phyloP scores from a whole-genome alignment of 2,113 vertebrate genomes.

The Neolamprologus toae region DNA sequence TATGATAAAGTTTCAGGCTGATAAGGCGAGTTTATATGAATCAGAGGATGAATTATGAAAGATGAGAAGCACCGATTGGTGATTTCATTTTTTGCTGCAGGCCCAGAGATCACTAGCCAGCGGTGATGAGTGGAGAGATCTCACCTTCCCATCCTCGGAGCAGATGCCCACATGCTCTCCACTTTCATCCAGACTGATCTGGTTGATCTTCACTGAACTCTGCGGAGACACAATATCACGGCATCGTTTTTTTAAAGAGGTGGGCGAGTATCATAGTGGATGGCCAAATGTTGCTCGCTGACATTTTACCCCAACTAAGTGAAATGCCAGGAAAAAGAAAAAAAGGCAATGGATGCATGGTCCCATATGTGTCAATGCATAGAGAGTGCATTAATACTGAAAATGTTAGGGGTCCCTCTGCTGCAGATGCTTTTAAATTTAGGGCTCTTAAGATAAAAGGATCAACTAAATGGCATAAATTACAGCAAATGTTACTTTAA shows the following conservation, averaged over 20 bases:
- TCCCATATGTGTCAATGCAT: background rate
- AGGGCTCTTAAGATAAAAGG: slow-evolving; percentile 20
- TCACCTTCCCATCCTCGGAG: slow-evolving; percentile 98
- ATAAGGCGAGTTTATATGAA: slow-evolving; percentile 35
- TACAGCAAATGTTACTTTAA: slow-evolving; percentile 3
- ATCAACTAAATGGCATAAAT: slow-evolving; percentile 19
- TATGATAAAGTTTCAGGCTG: slow-evolving; percentile 33
- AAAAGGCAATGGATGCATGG: background rate
- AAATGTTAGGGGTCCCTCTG: background rate
- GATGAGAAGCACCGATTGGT: slow-evolving; percentile 40
- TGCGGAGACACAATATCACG: slow-evolving; percentile 58
- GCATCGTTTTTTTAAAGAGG: slow-evolving; percentile 19
- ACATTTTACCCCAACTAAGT: slow-evolving; percentile 30
- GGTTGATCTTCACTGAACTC: slow-evolving; percentile 98
- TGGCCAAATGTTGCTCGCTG: slow-evolving; percentile 10
- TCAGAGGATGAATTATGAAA: slow-evolving; percentile 32
- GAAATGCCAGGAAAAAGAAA: slow-evolving; percentile 12
- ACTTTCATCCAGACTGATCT: slow-evolving; percentile 97
- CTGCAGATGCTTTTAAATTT: background rate
- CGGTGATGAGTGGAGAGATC: slow-evolving; percentile 26
- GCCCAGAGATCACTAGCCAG: slow-evolving; percentile 28
- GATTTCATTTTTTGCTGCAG: background rate
- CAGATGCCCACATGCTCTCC: slow-evolving; percentile 96
- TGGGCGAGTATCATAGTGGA: background rate
- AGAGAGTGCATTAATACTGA: background rate